Evolutionary conservation across 2,888 invertebrate genomes (phyloP).

Genomic region (Ichneumoninae sp.): DNA sequence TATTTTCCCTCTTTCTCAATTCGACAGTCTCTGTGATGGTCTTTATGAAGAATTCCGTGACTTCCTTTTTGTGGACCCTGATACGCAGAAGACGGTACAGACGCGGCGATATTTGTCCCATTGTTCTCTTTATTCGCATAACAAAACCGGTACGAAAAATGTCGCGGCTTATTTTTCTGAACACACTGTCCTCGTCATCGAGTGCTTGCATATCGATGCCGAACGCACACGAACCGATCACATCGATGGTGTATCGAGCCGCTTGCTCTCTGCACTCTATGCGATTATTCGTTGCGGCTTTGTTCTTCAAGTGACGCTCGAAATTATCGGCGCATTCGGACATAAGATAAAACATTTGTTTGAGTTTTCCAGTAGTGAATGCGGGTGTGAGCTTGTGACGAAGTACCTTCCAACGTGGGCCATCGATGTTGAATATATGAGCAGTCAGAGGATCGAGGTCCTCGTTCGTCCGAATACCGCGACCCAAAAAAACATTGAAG

Average conservation of each 20-base stretch:
- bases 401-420: neutral
- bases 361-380: slow-evolving; percentile 85
- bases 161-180: slow-evolving; percentile 76
- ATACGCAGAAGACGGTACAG: slow-evolving; percentile 68
- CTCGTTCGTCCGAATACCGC: slow-evolving; percentile 81
- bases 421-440: slow-evolving; percentile 78
- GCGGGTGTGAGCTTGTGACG: slow-evolving; percentile 75
- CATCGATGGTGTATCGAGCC: slow-evolving; percentile 81
- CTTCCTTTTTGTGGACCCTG: slow-evolving; percentile 64
- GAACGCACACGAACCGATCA: slow-evolving; percentile 81
- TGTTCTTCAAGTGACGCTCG: slow-evolving; percentile 80
- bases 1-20: slow-evolving; percentile 80
- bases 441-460: slow-evolving; percentile 83
- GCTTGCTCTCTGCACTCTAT: slow-evolving; percentile 69
- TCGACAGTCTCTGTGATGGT: slow-evolving; percentile 79
- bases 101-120: slow-evolving; percentile 62
- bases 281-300: slow-evolving; percentile 45
- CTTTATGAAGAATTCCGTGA: slow-evolving; percentile 76
- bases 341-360: slow-evolving; percentile 85
- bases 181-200: slow-evolving; percentile 74
- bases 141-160: slow-evolving; percentile 71
- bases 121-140: slow-evolving; percentile 34
- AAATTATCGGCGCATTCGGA: slow-evolving; percentile 81
- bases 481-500: slow-evolving; percentile 79
- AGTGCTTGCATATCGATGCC: slow-evolving; percentile 79